Evolutionary conservation across 2,888 invertebrate species (phyloP).

Genomic region (Eumerus sabulonum): DNA sequence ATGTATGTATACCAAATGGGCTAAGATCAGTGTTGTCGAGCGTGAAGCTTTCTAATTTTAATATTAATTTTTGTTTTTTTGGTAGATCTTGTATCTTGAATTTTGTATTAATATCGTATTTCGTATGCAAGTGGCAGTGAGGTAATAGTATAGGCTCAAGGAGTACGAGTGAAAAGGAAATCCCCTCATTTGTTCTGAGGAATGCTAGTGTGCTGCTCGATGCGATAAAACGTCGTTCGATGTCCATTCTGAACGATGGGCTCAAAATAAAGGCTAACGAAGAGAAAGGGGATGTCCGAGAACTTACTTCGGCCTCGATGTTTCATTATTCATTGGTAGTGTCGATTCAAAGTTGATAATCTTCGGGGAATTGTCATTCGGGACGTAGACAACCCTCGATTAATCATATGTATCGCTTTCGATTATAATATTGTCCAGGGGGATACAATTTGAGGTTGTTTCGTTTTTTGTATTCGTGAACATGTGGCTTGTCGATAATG

Average conservation of each 20-base stretch:
- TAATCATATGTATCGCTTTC: slow-evolving; percentile 63
- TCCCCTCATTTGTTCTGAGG: slow-evolving; percentile 22
- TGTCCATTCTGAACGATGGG: slow-evolving; percentile 42
- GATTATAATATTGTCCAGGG: slow-evolving; percentile 58
- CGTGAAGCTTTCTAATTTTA: slow-evolving; percentile 48
- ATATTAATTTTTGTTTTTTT: slow-evolving; percentile 43
- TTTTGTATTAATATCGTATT: slow-evolving; percentile 15
- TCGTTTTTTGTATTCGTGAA: slow-evolving; percentile 13
- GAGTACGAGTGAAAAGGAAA: slow-evolving; percentile 23
- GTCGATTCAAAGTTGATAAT: slow-evolving; percentile 66
- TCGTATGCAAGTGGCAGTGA: slow-evolving; percentile 5
- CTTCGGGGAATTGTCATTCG: slow-evolving; percentile 66
- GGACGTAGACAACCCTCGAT: slow-evolving; percentile 62
- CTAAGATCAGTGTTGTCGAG: too few relatives aligned
- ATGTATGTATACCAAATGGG: too few relatives aligned
- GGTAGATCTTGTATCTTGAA: slow-evolving; percentile 16
- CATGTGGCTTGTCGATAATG: slow-evolving; percentile 12
- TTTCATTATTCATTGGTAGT: slow-evolving; percentile 64
- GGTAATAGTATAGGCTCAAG: slow-evolving; percentile 1
- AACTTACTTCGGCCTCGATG: slow-evolving; percentile 15
- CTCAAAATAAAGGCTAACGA: too few relatives aligned
- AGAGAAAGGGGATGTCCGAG: not conserved
- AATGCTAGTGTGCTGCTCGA: not conserved
- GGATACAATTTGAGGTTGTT: slow-evolving; percentile 39
- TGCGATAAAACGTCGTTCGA: slow-evolving; percentile 28